Evolutionary conservation across 2,113 vertebrate species (phyloP), one percentile per base, ranked within the genome.

Genomic region (Labrus mixtus): DNA sequence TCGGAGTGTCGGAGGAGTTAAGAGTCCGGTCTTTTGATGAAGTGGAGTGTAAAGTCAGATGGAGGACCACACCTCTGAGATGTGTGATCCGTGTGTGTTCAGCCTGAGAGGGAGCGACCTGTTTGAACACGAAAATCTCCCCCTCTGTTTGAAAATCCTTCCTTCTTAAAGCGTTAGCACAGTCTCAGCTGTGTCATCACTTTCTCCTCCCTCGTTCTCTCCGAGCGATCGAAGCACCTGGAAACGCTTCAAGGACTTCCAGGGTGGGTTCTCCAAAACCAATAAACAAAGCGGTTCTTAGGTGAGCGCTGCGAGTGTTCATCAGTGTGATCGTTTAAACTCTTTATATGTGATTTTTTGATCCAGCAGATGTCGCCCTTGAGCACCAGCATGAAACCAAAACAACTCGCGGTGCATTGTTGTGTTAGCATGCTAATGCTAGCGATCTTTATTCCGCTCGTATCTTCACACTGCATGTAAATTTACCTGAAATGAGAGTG

Each of bases 211-310:
- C 58, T 64, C 22, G 1, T 17, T 51, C 82, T 76, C 73, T 65
- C 56, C 8, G 65, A 68, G 61, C 57, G 20, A 90, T 87, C 75
- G 68, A 85, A 87, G 79, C 78, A 79, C 78, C 84, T 88, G 76
- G 86, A 90, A 79, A 65, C 36, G 68, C 83, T 87, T 91, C 86
- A 86, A 88, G 87, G 82, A 85, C 87, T 87, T 87, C 67, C 20
- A 11, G 83, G 76, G 74, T 71, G 79, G 79, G 77, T 82, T 86
- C 87, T 88, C 84, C 84, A 91, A 91, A 78, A 74, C 69, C 85
- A 91, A 90, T 79, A 91, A 92, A 90, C 89, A 88, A 20, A 45
- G 15, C 64, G 4, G 82, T 20, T 73, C 64, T 64, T 63, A 79
- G 79, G 83, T 78, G 84, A 81, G 72, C 76, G 0, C 51, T 79